Evolutionary conservation across 2,888 invertebrate genomes (phyloP).

Genomic region (Agapostemon virescens): DNA sequence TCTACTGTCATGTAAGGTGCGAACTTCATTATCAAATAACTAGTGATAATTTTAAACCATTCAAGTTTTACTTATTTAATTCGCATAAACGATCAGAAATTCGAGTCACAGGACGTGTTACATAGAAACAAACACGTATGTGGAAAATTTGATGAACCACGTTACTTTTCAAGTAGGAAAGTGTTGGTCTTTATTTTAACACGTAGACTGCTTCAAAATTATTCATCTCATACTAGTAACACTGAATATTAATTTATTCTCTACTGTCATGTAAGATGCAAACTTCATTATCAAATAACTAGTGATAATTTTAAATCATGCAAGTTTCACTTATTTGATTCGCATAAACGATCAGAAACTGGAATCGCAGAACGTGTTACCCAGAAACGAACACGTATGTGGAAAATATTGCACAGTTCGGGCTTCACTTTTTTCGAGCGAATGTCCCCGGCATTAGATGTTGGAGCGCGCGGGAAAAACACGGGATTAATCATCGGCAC

Average conservation of each 20-base stretch:
- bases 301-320: too few relatives aligned
- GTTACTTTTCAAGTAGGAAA: background rate
- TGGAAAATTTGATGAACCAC: background rate
- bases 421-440: background rate
- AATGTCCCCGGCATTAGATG: background rate
- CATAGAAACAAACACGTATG: background rate
- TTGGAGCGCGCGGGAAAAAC: background rate
- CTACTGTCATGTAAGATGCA: too few relatives aligned
- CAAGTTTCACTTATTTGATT: too few relatives aligned
- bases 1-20: too few relatives aligned
- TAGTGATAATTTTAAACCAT: too few relatives aligned
- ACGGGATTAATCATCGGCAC: slow-evolving; percentile 22
- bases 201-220: too few relatives aligned
- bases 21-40: too few relatives aligned
- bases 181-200: too few relatives aligned
- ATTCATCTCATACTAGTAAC: too few relatives aligned
- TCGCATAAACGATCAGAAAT: background rate
- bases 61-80: too few relatives aligned
- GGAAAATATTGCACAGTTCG: background rate
- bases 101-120: background rate
- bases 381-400: background rate
- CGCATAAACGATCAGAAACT: background rate
- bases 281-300: too few relatives aligned
- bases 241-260: too few relatives aligned
- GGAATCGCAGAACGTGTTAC: background rate